Conservation (phyloP, 2,113 vertebrate genomes). For the Numenius arquata region DNA sequence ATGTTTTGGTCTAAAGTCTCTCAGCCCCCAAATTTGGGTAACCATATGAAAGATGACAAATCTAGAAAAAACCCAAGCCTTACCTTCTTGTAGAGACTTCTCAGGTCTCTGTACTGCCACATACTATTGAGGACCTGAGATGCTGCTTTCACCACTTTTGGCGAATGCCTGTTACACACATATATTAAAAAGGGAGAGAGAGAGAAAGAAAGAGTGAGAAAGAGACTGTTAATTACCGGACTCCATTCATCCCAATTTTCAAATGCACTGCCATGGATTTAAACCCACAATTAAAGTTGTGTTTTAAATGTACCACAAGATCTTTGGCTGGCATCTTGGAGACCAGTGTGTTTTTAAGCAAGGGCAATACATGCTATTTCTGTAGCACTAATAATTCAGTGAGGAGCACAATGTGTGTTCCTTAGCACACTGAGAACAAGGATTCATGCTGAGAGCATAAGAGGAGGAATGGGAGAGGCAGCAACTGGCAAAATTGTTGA, state of each 20-base stretch:
- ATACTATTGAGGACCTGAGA: constrained; percentile 99
- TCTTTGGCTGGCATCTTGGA: neutral
- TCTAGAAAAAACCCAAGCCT: constrained; percentile 30
- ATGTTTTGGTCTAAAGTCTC: neutral
- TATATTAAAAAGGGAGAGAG: constrained; percentile 59
- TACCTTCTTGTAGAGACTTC: constrained; percentile 99
- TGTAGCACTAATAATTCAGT: neutral
- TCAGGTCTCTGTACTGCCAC: constrained; percentile 99
- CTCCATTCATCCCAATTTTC: neutral
- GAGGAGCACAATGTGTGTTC: neutral
- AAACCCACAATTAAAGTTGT: neutral
- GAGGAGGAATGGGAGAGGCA: neutral
- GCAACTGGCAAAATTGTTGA: neutral
- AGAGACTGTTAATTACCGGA: neutral
- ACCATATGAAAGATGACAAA: neutral
- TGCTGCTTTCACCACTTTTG: constrained; percentile 98
- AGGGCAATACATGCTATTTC: neutral
- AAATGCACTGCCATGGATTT: neutral
- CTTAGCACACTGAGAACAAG: neutral
- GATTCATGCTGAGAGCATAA: neutral
- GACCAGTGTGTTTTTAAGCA: neutral
- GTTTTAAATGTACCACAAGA: neutral
- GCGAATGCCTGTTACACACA: constrained; percentile 85
- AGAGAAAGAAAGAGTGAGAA: constrained; percentile 6
- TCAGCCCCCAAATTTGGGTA: neutral